These are phyloP conservation scores for Monopis laevigella DNA, from an alignment of 2,888 invertebrate species.

Conservation along the genomic window DNA sequence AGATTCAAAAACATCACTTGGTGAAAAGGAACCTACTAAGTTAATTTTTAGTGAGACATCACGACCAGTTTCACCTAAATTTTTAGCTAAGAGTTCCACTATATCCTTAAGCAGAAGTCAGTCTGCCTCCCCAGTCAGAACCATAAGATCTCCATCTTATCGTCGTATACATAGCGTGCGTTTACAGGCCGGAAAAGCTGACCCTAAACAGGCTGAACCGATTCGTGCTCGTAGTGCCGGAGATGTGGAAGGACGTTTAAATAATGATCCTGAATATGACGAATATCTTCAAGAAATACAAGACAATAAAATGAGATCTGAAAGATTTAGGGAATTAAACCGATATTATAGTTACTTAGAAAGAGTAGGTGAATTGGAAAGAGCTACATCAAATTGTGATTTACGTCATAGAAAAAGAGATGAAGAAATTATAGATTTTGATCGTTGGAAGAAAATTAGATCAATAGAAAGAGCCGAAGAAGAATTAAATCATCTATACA, in stretches of 20 bases:
- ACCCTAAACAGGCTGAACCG: slow-evolving; percentile 39
- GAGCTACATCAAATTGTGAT: slow-evolving; percentile 75
- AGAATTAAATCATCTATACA: slow-evolving; percentile 80
- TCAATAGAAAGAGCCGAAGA: slow-evolving; percentile 82
- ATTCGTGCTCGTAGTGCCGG: slow-evolving; percentile 73
- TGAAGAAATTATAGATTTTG: slow-evolving; percentile 86
- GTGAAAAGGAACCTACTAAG: slow-evolving; percentile 32
- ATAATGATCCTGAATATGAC: slow-evolving; percentile 71
- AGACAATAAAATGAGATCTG: slow-evolving; percentile 74
- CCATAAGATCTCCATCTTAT: slow-evolving; percentile 72
- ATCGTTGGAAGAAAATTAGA: slow-evolving; percentile 85
- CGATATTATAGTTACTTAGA: slow-evolving; percentile 87
- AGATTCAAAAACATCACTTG: slow-evolving; percentile 21
- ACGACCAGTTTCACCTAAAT: slow-evolving; percentile 48
- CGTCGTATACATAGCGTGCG: slow-evolving; percentile 69
- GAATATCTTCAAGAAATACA: slow-evolving; percentile 73
- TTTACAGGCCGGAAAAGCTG: slow-evolving; percentile 40
- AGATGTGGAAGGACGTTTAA: slow-evolving; percentile 57
- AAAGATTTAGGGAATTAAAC: slow-evolving; percentile 84
- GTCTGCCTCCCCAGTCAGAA: slow-evolving; percentile 66
- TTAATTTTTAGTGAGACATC: slow-evolving; percentile 51
- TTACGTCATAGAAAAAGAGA: slow-evolving; percentile 77
- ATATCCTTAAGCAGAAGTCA: slow-evolving; percentile 42
- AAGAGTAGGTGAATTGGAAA: slow-evolving; percentile 83
- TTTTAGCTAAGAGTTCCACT: slow-evolving; percentile 27